phyloP scores from a whole-genome alignment of 2,113 vertebrate species.

The Malurus elegans region DNA sequence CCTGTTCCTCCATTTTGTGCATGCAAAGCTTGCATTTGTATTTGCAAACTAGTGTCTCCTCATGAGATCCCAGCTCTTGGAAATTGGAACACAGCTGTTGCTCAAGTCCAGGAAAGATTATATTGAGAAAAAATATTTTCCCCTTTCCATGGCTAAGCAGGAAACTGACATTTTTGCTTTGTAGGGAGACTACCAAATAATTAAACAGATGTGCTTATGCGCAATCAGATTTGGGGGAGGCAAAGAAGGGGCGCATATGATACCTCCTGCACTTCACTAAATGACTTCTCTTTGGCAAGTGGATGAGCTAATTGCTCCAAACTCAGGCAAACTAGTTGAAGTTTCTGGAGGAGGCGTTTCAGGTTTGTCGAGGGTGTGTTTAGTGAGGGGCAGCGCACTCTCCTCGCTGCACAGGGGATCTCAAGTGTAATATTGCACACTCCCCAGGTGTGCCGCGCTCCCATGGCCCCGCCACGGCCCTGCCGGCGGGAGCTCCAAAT shows the following conservation, averaged over 20 bases:
- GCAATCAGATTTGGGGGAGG: slow-evolving; percentile 5
- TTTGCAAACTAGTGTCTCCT: not conserved
- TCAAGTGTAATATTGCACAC: not conserved
- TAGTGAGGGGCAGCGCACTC: not conserved
- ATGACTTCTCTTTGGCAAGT: not conserved
- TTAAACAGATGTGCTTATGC: slow-evolving; percentile 50
- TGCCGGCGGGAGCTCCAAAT: not conserved
- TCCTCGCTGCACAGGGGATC: not conserved
- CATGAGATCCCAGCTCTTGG: not conserved
- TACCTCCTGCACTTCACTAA: not conserved
- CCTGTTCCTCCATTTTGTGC: not conserved
- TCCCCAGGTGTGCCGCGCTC: not conserved
- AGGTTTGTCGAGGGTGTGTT: not conserved
- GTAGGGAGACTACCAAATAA: slow-evolving; percentile 43
- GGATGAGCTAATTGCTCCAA: not conserved
- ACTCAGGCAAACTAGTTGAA: not conserved
- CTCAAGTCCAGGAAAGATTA: not conserved
- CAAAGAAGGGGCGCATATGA: not conserved
- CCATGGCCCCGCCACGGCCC: not conserved
- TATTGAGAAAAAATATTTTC: not conserved
- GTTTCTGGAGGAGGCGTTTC: not conserved
- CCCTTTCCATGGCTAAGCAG: slow-evolving; percentile 45
- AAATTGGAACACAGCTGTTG: not conserved
- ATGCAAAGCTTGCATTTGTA: not conserved
- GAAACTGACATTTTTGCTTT: slow-evolving; percentile 68